Evolutionary conservation across 2,113 vertebrate genomes (phyloP), one percentile per base, ranked within the genome.

Genomic region (Ellobius talpinus): DNA sequence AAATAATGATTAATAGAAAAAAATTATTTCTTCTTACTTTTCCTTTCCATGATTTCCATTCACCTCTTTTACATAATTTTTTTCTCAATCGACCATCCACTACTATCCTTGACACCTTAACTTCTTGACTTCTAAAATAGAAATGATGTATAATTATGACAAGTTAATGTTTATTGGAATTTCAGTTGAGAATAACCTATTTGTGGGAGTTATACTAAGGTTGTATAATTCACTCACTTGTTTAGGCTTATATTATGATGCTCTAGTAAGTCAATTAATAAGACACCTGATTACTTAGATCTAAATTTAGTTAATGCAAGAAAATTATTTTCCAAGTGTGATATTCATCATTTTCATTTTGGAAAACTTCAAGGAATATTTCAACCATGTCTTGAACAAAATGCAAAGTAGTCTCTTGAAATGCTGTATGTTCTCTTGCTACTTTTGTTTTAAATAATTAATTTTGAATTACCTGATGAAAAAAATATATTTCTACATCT

Each of bases 91-190:
- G 50, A 17, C 7, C 2, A 55, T 55, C 11, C 33, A n/a, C 11
- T 24, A 9, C 14, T 13, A 1, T 36, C 26, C 5, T 29, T 4
- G 4, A 0, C 7, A 19, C 3, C 66, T 14, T 36, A 3, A 5
- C 7, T 65, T 66, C 23, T 36, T 12, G 31, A 45, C 4, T 16
- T 4, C 4, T 87, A 61, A 66, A 23, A 61, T 50, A 87, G 7
- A 52, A 93, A 82, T 76, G 14, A 1, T 36, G 17, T 55, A 5
- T 73, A 68, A 7, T 4, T 70, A 23, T 61, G 7, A 70, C 1
- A 3, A 70, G 36, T 65, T 55, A 66, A 39, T 82, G n/a, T 36
- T 76, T 68, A 72, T 76, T 12, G 76, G 74, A 72, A 88, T 63
- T 8, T 77, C 70, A n/a, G 19, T 45, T 91, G 31, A 82, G 17